These are phyloP conservation scores for Carcharodon carcharias DNA, from an alignment of 2,797 vertebrate genomes.

Conservation along the genomic window DNA sequence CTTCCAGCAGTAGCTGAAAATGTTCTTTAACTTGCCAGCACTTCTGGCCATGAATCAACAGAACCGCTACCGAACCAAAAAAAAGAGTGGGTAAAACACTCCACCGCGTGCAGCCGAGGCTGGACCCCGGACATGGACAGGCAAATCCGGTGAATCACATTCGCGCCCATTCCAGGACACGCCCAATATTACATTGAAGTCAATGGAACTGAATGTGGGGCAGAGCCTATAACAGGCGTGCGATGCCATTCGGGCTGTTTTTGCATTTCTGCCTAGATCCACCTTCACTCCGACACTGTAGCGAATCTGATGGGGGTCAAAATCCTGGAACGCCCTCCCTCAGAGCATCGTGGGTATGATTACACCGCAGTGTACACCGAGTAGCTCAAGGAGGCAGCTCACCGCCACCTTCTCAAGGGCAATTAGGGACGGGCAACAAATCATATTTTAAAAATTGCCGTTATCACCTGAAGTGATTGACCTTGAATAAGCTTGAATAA, in stretches of 20 bases:
- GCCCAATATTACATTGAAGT: neutral
- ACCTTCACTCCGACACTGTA: neutral
- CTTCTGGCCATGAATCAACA: neutral
- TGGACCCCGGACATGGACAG: neutral
- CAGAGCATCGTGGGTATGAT: neutral
- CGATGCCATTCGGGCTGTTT: neutral
- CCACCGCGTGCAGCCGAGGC: neutral
- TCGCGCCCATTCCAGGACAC: neutral
- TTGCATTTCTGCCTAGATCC: neutral
- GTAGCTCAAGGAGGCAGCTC: neutral
- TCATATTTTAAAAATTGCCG: neutral
- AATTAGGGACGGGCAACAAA: neutral
- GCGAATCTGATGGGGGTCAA: neutral
- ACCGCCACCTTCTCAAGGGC: neutral
- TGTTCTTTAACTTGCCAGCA: neutral
- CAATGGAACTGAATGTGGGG: neutral
- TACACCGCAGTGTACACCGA: neutral
- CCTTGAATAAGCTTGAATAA: neutral
- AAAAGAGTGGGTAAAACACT: no score
- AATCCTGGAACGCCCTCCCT: neutral
- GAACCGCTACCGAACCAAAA: neutral
- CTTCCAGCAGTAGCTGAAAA: neutral
- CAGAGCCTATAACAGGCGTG: neutral
- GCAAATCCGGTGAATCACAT: neutral
- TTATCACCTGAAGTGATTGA: neutral